phyloP scores from a whole-genome alignment of 1,140 invertebrate species.

The Lysiphlebus fabarum region DNA sequence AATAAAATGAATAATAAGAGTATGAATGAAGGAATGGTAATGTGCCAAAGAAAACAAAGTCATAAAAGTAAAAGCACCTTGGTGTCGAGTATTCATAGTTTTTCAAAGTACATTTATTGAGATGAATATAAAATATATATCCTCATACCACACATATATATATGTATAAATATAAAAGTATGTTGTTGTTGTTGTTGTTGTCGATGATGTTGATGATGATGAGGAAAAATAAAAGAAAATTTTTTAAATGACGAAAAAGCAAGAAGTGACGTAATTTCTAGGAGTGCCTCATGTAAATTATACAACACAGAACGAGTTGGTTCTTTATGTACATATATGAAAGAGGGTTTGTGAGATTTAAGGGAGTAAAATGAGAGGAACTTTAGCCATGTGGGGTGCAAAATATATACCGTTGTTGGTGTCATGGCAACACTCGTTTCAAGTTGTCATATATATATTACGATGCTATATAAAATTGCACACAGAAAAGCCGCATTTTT shows the following conservation, averaged over 20 bases:
- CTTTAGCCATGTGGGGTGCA: slow-evolving; percentile 27
- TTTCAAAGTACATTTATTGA: too few species aligned
- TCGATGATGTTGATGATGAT: too few species aligned
- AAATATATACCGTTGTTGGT: slow-evolving; percentile 47
- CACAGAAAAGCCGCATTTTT: slow-evolving; percentile 21
- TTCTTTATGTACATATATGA: neutral
- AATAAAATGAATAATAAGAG: too few species aligned
- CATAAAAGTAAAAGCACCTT: too few species aligned
- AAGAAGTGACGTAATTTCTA: slow-evolving; percentile 17
- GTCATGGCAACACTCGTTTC: slow-evolving; percentile 52
- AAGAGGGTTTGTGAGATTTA: slow-evolving; percentile 20
- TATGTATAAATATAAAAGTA: too few species aligned
- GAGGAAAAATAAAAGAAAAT: neutral
- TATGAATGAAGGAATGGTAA: too few species aligned
- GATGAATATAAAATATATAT: too few species aligned
- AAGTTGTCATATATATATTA: slow-evolving; percentile 21
- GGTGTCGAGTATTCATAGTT: too few species aligned
- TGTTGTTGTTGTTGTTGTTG: too few species aligned
- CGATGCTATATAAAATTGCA: neutral
- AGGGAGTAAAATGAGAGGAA: slow-evolving; percentile 31
- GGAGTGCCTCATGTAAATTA: slow-evolving; percentile 11
- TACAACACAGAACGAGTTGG: slow-evolving; percentile 29
- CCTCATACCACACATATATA: too few species aligned
- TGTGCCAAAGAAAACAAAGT: too few species aligned
- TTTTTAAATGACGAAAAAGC: slow-evolving; percentile 6